Evolutionary conservation across 2,888 invertebrate genomes (phyloP).

Genomic region (Malthinus seriepunctatus): DNA sequence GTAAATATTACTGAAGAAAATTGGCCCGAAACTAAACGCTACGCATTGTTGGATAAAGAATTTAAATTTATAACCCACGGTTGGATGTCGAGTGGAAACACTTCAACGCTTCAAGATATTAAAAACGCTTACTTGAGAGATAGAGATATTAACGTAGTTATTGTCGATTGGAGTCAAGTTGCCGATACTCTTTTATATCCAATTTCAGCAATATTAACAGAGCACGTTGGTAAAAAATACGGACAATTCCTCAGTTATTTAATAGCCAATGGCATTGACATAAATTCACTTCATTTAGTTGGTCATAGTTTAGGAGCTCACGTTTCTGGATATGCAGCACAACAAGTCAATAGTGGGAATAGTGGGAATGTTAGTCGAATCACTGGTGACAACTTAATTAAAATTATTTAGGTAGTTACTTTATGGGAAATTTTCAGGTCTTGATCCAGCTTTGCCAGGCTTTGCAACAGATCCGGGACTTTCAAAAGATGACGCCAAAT

Average conservation of each 20-base stretch:
- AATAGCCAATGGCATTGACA: conserved; percentile 44
- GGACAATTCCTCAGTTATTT: conserved; percentile 55
- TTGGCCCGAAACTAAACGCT: not conserved
- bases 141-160: conserved; percentile 57
- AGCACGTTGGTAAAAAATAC: conserved; percentile 58
- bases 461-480: conserved; percentile 57
- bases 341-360: not conserved
- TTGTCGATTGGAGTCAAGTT: conserved; percentile 45
- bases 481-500: conserved; percentile 72
- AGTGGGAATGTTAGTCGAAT: conserved; percentile 39
- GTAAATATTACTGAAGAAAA: not conserved
- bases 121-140: conserved; percentile 55
- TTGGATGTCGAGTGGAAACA: conserved; percentile 56
- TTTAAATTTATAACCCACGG: conserved; percentile 60
- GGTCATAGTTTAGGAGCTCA: conserved; percentile 66
- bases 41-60: conserved; percentile 22
- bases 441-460: conserved; percentile 68
- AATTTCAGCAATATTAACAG: conserved; percentile 48
- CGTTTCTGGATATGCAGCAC: conserved; percentile 54
- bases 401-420: too few species aligned
- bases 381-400: conserved; percentile 34
- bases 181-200: conserved; percentile 43
- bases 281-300: conserved; percentile 57
- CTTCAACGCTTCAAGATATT: conserved; percentile 53
- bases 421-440: conserved; percentile 47